phyloP scores from a whole-genome alignment of 1,140 invertebrate species.

The Maconellicoccus hirsutus region DNA sequence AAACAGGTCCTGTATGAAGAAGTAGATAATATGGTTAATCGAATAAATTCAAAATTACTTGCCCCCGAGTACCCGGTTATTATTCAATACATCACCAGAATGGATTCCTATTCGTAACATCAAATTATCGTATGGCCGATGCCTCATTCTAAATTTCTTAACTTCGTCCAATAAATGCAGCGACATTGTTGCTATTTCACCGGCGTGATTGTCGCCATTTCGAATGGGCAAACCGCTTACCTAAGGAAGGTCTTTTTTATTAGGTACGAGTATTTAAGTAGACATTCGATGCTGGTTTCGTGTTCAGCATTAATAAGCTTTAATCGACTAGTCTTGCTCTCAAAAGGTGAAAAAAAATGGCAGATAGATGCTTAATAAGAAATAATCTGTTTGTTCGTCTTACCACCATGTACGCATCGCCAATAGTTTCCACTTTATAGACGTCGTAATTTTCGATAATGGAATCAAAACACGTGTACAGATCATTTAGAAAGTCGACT shows the following conservation, averaged over 20 bases:
- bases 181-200: slow-evolving; percentile 88
- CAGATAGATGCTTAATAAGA: background rate
- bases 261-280: background rate
- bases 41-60: background rate
- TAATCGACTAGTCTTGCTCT: too few species aligned
- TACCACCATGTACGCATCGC: slow-evolving; percentile 83
- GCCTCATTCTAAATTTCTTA: slow-evolving; percentile 72
- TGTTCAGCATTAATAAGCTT: background rate
- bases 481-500: slow-evolving; percentile 78
- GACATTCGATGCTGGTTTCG: too few species aligned
- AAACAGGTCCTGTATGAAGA: slow-evolving; percentile 49
- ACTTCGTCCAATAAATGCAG: slow-evolving; percentile 70
- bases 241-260: slow-evolving; percentile 33
- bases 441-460: slow-evolving; percentile 86
- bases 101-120: slow-evolving; percentile 85
- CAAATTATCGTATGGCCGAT: slow-evolving; percentile 69
- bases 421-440: slow-evolving; percentile 86
- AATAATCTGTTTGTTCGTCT: slow-evolving; percentile 26
- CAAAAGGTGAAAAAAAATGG: too few species aligned
- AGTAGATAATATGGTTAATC: background rate
- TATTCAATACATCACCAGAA: slow-evolving; percentile 46
- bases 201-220: slow-evolving; percentile 69
- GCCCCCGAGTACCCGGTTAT: background rate
- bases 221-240: slow-evolving; percentile 71
- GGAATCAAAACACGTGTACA: slow-evolving; percentile 88